Conservation (phyloP, 2,888 invertebrate species). For the Tuta absoluta region DNA sequence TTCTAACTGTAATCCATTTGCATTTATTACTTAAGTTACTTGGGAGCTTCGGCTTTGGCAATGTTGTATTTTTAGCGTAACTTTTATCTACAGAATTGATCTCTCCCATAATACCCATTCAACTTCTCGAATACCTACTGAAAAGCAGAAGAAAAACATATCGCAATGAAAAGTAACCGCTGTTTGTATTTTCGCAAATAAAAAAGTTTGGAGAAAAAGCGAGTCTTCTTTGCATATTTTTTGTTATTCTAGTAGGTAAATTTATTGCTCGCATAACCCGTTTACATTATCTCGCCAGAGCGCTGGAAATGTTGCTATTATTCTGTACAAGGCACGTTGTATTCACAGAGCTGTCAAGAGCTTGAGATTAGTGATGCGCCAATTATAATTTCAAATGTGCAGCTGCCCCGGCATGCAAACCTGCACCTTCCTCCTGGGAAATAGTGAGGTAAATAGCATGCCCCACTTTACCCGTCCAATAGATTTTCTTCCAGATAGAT, state of each 20-base stretch:
- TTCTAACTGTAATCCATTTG: conserved; percentile 16
- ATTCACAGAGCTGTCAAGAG: conserved; percentile 20
- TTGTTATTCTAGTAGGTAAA: not conserved
- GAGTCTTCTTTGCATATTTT: not conserved
- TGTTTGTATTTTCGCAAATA: not conserved
- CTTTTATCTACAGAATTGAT: not conserved
- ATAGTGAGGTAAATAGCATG: conserved; percentile 15
- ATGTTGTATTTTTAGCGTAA: not conserved
- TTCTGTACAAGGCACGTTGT: not conserved
- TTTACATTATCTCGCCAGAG: not conserved
- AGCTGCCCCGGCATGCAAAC: conserved; percentile 37
- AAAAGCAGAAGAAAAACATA: not conserved
- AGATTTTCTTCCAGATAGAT: conserved; percentile 19
- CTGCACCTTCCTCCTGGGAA: conserved; percentile 14
- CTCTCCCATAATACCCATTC: no score
- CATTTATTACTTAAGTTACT: conserved; percentile 15
- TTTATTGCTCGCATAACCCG: conserved; percentile 3
- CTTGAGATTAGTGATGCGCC: conserved; percentile 33
- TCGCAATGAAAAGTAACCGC: not conserved
- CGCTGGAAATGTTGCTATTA: not conserved
- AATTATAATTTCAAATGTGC: conserved; percentile 53
- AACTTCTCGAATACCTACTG: no score
- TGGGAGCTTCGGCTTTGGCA: not conserved
- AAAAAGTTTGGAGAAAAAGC: conserved; percentile 1
- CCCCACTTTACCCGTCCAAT: conserved; percentile 18